Base-by-base conservation (phyloP, 2,113 vertebrate genomes). In the Chauna torquata region DNA sequence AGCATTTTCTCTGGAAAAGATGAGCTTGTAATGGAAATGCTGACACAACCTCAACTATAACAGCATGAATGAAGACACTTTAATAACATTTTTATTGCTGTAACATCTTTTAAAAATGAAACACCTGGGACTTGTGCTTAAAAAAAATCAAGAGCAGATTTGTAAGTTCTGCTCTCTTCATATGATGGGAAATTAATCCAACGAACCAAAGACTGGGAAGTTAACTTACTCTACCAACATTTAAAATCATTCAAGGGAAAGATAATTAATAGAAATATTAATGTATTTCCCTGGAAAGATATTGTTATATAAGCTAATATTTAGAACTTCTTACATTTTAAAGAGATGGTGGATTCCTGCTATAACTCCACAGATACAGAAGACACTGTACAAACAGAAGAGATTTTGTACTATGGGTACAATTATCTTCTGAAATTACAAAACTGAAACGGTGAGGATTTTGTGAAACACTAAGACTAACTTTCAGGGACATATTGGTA, bases 61-160 rank as follows among this genome's bases (percentile, higher is more conserved):
- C 74, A 95, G 94, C 94, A 85, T 92, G 92, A 97, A 95, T n/a
- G 38, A 96, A 94, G 91, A 86, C 83, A 97, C 91, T 86, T 97
- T 97, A 97, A 97, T 97, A 97, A 96, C 95, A 87, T 96, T 92
- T 97, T 90, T 97, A 93, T 97, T 97, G 94, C 94, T 97, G 83
- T 91, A 96, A 95, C 92, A 91, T 92, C 91, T 96, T 93, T 96
- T 96, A 93, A 97, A 96, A 97, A 97, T 97, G 96, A 96, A 96
- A 96, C 85, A 96, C 81, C 83, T 94, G 97, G 82, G 93, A 70
- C 91, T 95, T 90, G 30, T 78, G 20, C 38, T 96, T 94, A 55
- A 96, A 94, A 95, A 87, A 90, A 74, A 55, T 25, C 65, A 74
- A 70, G 42, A 82, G 12, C 18, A 92, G 64, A 93, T 88, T 49